Evolutionary conservation across 2,888 invertebrate species (phyloP).

Genomic region (Brenthis ino): DNA sequence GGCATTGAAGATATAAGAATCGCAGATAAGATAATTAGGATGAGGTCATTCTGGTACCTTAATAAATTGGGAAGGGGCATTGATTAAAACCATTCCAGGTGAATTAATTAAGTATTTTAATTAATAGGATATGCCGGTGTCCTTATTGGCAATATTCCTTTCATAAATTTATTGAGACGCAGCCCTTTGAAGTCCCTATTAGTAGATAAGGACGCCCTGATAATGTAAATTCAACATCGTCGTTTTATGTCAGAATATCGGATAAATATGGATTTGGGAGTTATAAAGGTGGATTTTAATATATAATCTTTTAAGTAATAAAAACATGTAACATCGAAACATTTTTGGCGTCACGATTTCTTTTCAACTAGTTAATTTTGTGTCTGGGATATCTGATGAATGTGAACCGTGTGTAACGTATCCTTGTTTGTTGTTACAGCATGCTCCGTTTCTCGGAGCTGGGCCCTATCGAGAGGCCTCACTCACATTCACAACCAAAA

Average conservation of each 20-base stretch:
- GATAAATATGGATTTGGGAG: conserved; percentile 2
- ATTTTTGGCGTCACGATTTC: too few relatives aligned
- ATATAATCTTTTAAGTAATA: not conserved
- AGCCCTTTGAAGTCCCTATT: conserved; percentile 67
- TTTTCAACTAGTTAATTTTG: too few relatives aligned
- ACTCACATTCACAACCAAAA: conserved; percentile 43
- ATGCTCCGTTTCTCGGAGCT: conserved; percentile 88
- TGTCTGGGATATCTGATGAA: not conserved
- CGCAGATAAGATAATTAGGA: conserved; percentile 42
- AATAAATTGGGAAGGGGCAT: conserved; percentile 79
- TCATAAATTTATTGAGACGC: conserved; percentile 82
- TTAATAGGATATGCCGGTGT: conserved; percentile 80
- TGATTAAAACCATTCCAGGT: conserved; percentile 82
- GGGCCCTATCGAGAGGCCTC: conserved; percentile 44
- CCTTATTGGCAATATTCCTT: conserved; percentile 82
- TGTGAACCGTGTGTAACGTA: conserved; percentile 2
- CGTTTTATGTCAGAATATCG: conserved; percentile 31
- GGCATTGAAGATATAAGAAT: conserved; percentile 18
- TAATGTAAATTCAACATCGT: conserved; percentile 54
- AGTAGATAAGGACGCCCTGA: conserved; percentile 66
- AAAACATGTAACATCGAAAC: too few relatives aligned
- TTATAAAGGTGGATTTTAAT: not conserved
- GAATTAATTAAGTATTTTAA: conserved; percentile 83
- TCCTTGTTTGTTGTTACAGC: conserved; percentile 66
- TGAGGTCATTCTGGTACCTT: conserved; percentile 64